Percentiles rank a stretch among this genome's conserved stretches.
Conservation (phyloP, 2,113 vertebrate species). For the Rhinichthys klamathensis region DNA sequence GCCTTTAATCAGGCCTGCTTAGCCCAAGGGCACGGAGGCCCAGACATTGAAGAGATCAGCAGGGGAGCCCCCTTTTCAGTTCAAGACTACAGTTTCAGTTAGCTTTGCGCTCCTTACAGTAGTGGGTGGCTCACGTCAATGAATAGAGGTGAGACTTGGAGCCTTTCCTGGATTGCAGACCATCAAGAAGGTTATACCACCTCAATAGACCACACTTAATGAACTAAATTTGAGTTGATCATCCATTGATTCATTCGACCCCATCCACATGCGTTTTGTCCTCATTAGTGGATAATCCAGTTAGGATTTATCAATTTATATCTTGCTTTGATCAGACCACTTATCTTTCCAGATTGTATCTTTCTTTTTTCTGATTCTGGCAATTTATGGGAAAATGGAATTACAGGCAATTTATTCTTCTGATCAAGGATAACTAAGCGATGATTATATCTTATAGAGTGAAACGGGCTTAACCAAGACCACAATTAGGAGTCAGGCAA, state of each 20-base stretch:
- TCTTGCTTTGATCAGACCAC: constrained; percentile 14
- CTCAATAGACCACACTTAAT: neutral
- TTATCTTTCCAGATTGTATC: neutral
- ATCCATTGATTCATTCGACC: neutral
- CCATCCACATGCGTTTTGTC: constrained; percentile 14
- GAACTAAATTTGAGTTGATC: neutral
- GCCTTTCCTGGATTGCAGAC: neutral
- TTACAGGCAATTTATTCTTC: constrained; percentile 35
- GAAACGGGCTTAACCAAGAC: constrained; percentile 50
- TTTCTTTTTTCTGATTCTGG: neutral
- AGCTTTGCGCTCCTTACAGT: neutral
- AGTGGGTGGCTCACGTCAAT: neutral
- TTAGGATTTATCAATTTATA: neutral
- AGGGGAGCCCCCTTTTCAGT: constrained; percentile 34
- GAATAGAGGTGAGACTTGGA: neutral
- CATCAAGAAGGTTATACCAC: neutral
- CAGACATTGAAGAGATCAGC: constrained; percentile 38
- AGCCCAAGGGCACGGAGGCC: constrained; percentile 53
- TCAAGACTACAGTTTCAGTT: neutral
- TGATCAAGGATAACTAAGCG: constrained; percentile 38
- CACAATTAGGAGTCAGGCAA: constrained; percentile 61
- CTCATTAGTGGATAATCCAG: constrained; percentile 1
- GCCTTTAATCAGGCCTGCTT: constrained; percentile 71
- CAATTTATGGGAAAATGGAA: neutral
- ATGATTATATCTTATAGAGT: constrained; percentile 56